Evolutionary conservation across 2,888 invertebrate species (phyloP).

Genomic region (Megaustenia siamemsis): DNA sequence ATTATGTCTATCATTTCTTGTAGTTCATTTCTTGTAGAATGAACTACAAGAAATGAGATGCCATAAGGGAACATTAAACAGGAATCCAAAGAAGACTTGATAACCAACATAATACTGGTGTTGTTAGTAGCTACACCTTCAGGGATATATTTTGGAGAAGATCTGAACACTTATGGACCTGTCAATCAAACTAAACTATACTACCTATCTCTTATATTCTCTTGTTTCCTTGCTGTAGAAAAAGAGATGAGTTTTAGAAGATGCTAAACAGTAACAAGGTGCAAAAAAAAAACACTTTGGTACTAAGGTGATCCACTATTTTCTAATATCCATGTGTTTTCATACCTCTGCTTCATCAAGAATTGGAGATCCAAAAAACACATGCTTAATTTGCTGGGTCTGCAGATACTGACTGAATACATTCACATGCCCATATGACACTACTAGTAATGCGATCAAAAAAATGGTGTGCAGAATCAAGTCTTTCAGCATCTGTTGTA

Average conservation of each 20-base stretch:
- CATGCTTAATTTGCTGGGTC: not conserved
- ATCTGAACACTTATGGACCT: too few species aligned
- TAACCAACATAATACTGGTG: too few species aligned
- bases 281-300: not conserved
- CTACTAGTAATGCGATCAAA: conserved; percentile 9
- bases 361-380: not conserved
- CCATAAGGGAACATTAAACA: not conserved
- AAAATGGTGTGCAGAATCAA: conserved; percentile 39
- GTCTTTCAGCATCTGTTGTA: conserved; percentile 45
- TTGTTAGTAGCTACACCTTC: too few species aligned
- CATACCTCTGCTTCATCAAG: not conserved
- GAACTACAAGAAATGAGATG: too few species aligned
- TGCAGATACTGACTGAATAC: conserved; percentile 14
- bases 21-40: too few species aligned
- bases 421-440: conserved; percentile 25
- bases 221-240: not conserved
- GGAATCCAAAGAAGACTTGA: too few species aligned
- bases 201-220: not conserved
- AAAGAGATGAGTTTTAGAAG: not conserved
- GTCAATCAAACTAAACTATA: too few species aligned
- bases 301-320: not conserved
- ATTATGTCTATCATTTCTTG: too few species aligned
- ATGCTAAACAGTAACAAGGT: not conserved
- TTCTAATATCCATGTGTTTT: too few species aligned
- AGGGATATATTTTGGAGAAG: too few species aligned